phyloP scores from a whole-genome alignment of 2,797 vertebrate genomes.

The Naso thynnoides region DNA sequence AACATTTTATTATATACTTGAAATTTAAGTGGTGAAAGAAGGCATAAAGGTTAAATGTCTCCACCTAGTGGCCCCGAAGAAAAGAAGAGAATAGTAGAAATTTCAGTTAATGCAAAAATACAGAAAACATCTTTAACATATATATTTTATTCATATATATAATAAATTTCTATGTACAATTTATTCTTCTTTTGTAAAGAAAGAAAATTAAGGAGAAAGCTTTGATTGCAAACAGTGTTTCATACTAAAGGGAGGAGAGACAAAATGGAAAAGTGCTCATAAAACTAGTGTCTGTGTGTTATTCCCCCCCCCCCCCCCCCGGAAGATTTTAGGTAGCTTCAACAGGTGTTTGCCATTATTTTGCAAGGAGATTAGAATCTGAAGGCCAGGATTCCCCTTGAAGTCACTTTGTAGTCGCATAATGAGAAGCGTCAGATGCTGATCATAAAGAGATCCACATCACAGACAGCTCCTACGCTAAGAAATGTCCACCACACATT shows the following conservation, averaged over 20 bases:
- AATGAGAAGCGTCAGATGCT: conserved; percentile 40
- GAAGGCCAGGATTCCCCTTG: conserved; percentile 54
- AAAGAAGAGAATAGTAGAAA: background rate
- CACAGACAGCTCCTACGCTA: conserved; percentile 22
- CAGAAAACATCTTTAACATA: conserved; percentile 80
- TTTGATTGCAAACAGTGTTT: conserved; percentile 88
- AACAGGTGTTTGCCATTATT: conserved; percentile 55
- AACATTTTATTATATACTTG: background rate
- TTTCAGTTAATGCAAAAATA: conserved; percentile 13
- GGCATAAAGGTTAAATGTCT: conserved; percentile 24
- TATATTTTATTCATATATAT: conserved; percentile 87
- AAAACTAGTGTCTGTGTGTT: conserved; percentile 67
- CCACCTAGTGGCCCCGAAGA: conserved; percentile 58
- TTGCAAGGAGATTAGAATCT: conserved; percentile 47
- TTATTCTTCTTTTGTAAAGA: conserved; percentile 84
- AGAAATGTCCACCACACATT: conserved; percentile 32
- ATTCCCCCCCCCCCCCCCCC: conserved; percentile 43
- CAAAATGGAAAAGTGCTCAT: conserved; percentile 84
- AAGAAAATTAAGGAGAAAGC: conserved; percentile 83
- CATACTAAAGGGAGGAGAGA: conserved; percentile 81
- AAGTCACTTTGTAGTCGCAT: conserved; percentile 43
- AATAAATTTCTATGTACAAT: conserved; percentile 89
- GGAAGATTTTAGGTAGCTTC: conserved; percentile 41
- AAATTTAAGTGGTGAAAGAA: background rate
- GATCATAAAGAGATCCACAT: conserved; percentile 18